These are phyloP conservation scores for Aspidiotus destructor DNA, from an alignment of 2,888 invertebrate species.

Conservation along the genomic window DNA sequence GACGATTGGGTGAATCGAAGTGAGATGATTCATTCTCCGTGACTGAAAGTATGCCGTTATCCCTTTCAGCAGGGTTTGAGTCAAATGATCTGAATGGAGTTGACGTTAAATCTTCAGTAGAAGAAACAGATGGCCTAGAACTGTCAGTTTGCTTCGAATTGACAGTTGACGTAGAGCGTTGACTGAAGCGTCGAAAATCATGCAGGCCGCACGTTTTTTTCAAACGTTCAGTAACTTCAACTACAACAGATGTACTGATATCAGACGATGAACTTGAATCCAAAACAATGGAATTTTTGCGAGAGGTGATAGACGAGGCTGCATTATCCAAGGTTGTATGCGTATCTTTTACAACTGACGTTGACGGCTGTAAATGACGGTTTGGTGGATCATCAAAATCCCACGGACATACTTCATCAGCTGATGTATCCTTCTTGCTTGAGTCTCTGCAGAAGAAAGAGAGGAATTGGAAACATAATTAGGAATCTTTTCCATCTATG, in stretches of 20 bases:
- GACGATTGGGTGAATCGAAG: conserved; percentile 3
- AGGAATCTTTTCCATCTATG: no score
- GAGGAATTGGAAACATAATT: no score
- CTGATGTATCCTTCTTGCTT: conserved; percentile 37
- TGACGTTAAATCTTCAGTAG: conserved; percentile 43
- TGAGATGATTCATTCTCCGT: conserved; percentile 35
- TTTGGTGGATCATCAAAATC: conserved; percentile 40
- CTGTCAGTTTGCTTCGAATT: conserved; percentile 42
- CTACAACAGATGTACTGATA: conserved; percentile 52
- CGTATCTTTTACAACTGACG: conserved; percentile 30
- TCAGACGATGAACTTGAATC: conserved; percentile 70
- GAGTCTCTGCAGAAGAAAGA: conserved; percentile 33
- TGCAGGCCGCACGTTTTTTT: conserved; percentile 34
- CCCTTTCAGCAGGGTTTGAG: conserved; percentile 34
- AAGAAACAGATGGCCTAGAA: conserved; percentile 41
- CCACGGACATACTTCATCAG: conserved; percentile 54
- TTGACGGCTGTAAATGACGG: conserved; percentile 27
- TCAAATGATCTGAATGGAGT: conserved; percentile 37
- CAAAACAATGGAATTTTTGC: conserved; percentile 57
- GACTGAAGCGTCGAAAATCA: conserved; percentile 40
- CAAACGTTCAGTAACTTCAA: conserved; percentile 39
- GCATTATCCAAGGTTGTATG: conserved; percentile 37
- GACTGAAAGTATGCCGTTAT: conserved; percentile 38
- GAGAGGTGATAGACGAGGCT: conserved; percentile 42
- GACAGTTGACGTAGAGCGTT: conserved; percentile 44